These are phyloP conservation scores for Phymanthus crucifer DNA, from an alignment of 92 coral and sea anemone genomes.

Conservation along the genomic window DNA sequence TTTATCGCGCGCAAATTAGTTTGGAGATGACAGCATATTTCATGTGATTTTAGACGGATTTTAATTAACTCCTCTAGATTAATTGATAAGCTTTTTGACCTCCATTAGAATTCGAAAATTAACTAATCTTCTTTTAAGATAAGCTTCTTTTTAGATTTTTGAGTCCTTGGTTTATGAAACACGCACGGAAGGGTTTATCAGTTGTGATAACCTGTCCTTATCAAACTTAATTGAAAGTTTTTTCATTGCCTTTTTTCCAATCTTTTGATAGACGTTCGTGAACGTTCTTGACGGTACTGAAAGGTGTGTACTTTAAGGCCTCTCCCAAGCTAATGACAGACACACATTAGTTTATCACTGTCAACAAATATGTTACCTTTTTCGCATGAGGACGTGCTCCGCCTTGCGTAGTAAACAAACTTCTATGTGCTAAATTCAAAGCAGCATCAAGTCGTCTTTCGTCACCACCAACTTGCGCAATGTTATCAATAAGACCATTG, in stretches of 20 bases:
- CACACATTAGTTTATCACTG: background rate
- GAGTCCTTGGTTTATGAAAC: no score
- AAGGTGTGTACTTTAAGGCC: no score
- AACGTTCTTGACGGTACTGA: no score
- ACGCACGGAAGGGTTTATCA: no score
- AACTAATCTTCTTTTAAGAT: background rate
- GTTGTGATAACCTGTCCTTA: no score
- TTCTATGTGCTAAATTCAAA: constrained; percentile 50
- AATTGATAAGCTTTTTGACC: background rate
- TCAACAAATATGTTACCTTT: constrained; percentile 37
- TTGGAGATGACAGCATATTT: background rate
- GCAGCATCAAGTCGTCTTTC: constrained; percentile 66
- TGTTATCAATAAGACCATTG: constrained; percentile 41
- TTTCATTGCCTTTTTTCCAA: no score
- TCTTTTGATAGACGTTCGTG: no score
- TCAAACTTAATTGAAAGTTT: no score
- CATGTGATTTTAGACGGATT: background rate
- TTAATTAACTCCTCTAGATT: background rate
- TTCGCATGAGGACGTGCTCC: constrained; percentile 56
- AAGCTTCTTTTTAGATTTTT: background rate
- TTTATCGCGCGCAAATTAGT: background rate
- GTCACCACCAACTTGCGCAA: constrained; percentile 36
- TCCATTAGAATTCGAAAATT: background rate
- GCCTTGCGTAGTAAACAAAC: constrained; percentile 44
- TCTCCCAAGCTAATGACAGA: no score